Conservation (phyloP, 35 echinoderm and acorn worm species). For the Amphiura filiformis region DNA sequence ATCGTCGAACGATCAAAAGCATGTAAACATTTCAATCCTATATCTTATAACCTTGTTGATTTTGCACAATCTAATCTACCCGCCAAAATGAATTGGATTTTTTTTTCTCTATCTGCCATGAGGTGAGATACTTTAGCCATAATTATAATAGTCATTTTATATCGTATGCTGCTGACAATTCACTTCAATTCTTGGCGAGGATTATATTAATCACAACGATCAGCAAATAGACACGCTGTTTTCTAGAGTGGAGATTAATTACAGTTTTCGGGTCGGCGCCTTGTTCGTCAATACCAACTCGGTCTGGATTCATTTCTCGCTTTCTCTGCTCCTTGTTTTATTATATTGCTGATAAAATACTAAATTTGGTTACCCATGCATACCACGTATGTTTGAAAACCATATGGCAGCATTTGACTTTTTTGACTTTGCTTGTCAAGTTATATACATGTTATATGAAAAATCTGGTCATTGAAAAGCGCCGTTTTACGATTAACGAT, state of each 20-base stretch:
- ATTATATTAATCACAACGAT: not conserved
- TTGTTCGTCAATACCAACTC: not conserved
- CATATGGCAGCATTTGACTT: too few species aligned
- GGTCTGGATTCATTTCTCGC: too few species aligned
- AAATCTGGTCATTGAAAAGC: too few species aligned
- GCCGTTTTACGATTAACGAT: too few species aligned
- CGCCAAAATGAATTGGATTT: not conserved
- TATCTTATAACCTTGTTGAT: constrained; percentile 8
- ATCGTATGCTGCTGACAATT: not conserved
- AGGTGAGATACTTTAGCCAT: not conserved
- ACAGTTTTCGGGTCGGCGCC: not conserved
- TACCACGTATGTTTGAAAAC: too few species aligned
- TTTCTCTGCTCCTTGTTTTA: not conserved
- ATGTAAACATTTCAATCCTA: not conserved
- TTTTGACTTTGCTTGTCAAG: too few species aligned
- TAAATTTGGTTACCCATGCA: too few species aligned
- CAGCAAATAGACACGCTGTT: not conserved
- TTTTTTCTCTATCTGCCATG: not conserved
- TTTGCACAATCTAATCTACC: not conserved
- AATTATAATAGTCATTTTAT: not conserved
- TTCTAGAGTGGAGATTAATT: not conserved
- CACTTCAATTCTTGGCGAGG: not conserved
- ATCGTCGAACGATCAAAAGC: not conserved
- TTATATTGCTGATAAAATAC: too few species aligned
- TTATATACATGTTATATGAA: not conserved